Percentiles rank a stretch among this genome's conserved stretches.
Conservation (phyloP, 2,888 invertebrate species). For the Amblyteles armatorius region DNA sequence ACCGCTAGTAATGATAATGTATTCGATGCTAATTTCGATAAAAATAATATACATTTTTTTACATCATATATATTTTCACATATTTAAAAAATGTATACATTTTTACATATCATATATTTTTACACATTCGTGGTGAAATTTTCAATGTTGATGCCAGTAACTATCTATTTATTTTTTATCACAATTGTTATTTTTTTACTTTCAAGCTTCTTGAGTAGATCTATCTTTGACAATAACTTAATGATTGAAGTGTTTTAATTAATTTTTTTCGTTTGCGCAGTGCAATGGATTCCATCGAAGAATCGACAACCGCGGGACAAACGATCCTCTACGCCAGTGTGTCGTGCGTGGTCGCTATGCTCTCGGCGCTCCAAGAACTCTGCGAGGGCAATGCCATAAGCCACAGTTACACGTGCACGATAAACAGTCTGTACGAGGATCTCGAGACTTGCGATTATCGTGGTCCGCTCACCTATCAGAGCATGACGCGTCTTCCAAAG, state of each 20-base stretch:
- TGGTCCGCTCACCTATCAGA: slow-evolving; percentile 94
- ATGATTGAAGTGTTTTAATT: background rate
- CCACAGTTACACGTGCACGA: slow-evolving; percentile 85
- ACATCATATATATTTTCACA: too few species aligned
- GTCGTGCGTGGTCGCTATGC: slow-evolving; percentile 92
- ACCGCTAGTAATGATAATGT: too few species aligned
- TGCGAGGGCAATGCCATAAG: slow-evolving; percentile 91
- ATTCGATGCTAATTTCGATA: too few species aligned
- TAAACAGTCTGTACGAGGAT: slow-evolving; percentile 81
- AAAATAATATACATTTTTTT: too few species aligned
- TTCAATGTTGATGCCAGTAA: too few species aligned
- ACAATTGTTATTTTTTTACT: too few species aligned
- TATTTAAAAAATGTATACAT: too few species aligned
- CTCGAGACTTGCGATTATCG: slow-evolving; percentile 89
- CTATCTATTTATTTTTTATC: too few species aligned
- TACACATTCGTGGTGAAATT: too few species aligned
- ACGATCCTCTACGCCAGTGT: slow-evolving; percentile 92
- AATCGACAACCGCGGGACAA: slow-evolving; percentile 94
- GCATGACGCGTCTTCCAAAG: slow-evolving; percentile 92
- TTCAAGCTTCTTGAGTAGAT: too few species aligned
- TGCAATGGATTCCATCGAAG: slow-evolving; percentile 96
- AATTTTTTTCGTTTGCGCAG: slow-evolving; percentile 84
- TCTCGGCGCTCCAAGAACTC: slow-evolving; percentile 93
- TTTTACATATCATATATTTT: too few species aligned
- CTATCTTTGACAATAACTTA: too few species aligned